Conservation (phyloP, 1,140 invertebrate species). For the Papilio helenus region DNA sequence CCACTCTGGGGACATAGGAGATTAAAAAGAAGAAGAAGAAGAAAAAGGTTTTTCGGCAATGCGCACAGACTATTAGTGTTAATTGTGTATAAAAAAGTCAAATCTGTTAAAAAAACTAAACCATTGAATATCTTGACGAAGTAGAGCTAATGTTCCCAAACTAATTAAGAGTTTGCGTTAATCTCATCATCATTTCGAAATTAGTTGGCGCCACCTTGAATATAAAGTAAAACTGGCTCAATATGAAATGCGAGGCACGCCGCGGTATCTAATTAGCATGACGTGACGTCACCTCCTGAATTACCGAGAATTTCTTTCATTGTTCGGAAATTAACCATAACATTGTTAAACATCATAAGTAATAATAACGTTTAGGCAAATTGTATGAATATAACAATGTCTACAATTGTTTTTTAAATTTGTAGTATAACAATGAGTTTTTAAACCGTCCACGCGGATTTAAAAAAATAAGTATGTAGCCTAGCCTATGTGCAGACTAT, state of each 20-base stretch:
- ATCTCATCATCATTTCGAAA: constrained; percentile 32
- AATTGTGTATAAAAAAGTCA: too few species aligned
- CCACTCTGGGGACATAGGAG: too few species aligned
- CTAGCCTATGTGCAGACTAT: too few species aligned
- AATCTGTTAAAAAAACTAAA: background rate
- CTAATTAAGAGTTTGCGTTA: constrained; percentile 26
- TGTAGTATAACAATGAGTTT: too few species aligned
- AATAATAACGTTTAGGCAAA: too few species aligned
- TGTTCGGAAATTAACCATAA: background rate
- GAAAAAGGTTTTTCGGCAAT: too few species aligned
- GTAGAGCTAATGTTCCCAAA: constrained; percentile 12
- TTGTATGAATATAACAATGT: too few species aligned
- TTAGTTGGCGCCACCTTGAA: constrained; percentile 11
- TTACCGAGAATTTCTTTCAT: constrained; percentile 9
- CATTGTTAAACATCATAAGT: constrained; percentile 5
- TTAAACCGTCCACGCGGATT: too few species aligned
- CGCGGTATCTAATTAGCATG: constrained; percentile 19
- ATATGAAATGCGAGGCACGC: constrained; percentile 28
- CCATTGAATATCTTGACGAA: background rate
- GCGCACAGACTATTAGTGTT: too few species aligned
- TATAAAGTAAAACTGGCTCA: constrained; percentile 9
- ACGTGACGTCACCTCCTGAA: constrained; percentile 14
- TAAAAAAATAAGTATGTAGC: too few species aligned
- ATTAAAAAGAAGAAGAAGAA: too few species aligned
- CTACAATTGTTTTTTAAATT: too few species aligned